phyloP scores from a whole-genome alignment of 2,888 invertebrate genomes.

The Sympetrum striolatum region DNA sequence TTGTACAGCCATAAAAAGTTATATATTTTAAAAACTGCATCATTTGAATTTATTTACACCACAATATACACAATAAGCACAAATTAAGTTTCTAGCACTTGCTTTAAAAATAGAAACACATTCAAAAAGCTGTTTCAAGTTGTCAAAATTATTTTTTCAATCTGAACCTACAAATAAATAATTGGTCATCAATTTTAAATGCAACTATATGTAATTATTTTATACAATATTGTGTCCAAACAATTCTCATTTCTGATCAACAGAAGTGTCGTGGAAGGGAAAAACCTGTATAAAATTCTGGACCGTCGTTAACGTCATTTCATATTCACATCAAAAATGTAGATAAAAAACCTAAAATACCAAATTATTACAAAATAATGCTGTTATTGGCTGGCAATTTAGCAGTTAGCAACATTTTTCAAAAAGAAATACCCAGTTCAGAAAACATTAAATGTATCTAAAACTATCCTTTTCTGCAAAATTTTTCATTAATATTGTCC shows the following conservation, averaged over 20 bases:
- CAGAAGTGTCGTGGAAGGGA: neutral
- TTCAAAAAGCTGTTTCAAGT: neutral
- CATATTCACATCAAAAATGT: neutral
- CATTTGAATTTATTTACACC: conserved; percentile 29
- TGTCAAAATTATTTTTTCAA: neutral
- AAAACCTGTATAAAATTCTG: neutral
- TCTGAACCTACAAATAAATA: neutral
- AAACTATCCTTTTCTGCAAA: neutral
- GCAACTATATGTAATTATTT: neutral
- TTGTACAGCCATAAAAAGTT: neutral
- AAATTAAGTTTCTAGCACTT: neutral
- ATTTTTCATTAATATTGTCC: neutral
- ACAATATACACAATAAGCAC: neutral
- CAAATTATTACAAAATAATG: neutral
- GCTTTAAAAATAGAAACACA: neutral
- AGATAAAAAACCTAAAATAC: neutral
- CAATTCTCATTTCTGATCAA: neutral
- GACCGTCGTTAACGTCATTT: neutral
- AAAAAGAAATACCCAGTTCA: neutral
- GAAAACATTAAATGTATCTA: neutral
- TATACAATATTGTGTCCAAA: neutral
- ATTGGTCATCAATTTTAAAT: neutral
- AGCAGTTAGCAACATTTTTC: neutral
- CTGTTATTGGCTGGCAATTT: neutral
- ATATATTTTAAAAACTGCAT: conserved; percentile 48